Base-by-base conservation (phyloP, 1,140 invertebrate species). In the Oncopodura yosiiana region DNA sequence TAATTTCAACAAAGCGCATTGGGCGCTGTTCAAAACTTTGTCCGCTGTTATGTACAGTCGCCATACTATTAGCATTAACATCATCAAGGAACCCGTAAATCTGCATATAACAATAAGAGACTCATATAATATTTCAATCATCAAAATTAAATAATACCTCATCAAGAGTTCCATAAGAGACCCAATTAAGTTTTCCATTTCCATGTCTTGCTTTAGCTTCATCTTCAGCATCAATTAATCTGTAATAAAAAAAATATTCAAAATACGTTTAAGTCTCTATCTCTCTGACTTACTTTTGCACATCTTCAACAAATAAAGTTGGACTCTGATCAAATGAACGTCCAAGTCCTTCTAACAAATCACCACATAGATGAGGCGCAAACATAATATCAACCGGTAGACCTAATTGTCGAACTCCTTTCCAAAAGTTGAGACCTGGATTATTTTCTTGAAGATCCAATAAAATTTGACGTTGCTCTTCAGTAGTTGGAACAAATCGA, bases 21-120 rank as follows among this genome's bases (percentile, higher is more conserved):
- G 82, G 78, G 37, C 81, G 73, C 37, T 81, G 81, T 72, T 89
- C 81, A 52, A 77, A 75, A 19, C 84, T 87, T 56, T 77, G 75
- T 5, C 88, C 88, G 48, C 90, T 87, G 77, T 81, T 77, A 27
- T 85, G 8, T 41, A 32, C 27, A 19, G 45, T 43, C 11, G 43
- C 23, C 16, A 38, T 36, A 3, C 30, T 6, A 43, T 57, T 30
- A 8, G 19, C 27, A 9, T 3, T 2, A 30, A 34, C 32, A 1
- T 24, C 18, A 29, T 54, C 51, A 11, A 55, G 21, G 23, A 44
- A 54, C 24, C 49, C 48, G 24, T 54, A 50, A 45, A 54, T 55
- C 52, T 59, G 29, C 11, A 44, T 14, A 14, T 36, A 41, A 11
- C 8, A 19, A 30, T 23, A 23, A 1, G 37, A 0, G 23, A 19